Evolutionary conservation across 1,140 invertebrate genomes (phyloP).

Genomic region (Heliothis virescens): DNA sequence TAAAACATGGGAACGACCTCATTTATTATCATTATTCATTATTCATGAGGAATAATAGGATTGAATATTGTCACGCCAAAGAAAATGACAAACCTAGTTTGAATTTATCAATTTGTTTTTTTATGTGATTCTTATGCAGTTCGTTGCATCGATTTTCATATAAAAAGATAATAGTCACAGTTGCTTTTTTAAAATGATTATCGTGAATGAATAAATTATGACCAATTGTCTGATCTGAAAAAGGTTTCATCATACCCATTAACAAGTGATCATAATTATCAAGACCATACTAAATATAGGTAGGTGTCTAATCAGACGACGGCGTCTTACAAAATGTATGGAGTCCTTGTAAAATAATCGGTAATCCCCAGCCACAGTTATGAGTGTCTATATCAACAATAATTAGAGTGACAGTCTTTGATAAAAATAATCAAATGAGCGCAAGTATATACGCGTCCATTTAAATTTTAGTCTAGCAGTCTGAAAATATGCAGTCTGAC

Average conservation of each 20-base stretch:
- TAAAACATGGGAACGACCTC: conserved; percentile 31
- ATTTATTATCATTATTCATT: conserved; percentile 29
- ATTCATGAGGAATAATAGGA: neutral
- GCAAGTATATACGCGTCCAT: neutral
- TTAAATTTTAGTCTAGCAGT: neutral
- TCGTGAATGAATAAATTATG: too few relatives aligned
- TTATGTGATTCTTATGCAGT: neutral
- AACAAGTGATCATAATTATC: neutral
- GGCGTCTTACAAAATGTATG: neutral
- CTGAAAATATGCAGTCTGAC: too few relatives aligned
- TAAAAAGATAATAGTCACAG: neutral
- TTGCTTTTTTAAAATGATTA: neutral
- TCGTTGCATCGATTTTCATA: neutral
- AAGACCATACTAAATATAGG: too few relatives aligned
- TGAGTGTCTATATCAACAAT: neutral
- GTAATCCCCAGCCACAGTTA: neutral
- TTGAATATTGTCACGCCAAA: conserved; percentile 14
- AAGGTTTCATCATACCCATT: neutral
- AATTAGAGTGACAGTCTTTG: neutral
- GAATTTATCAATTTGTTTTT: neutral
- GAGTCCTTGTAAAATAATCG: neutral
- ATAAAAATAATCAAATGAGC: neutral
- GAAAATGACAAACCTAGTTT: neutral
- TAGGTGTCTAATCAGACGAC: neutral
- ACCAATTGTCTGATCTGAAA: too few relatives aligned